Evolutionary conservation across 2,888 invertebrate species (phyloP), one percentile per base, ranked within the genome.

Genomic region (Agrochola macilenta): DNA sequence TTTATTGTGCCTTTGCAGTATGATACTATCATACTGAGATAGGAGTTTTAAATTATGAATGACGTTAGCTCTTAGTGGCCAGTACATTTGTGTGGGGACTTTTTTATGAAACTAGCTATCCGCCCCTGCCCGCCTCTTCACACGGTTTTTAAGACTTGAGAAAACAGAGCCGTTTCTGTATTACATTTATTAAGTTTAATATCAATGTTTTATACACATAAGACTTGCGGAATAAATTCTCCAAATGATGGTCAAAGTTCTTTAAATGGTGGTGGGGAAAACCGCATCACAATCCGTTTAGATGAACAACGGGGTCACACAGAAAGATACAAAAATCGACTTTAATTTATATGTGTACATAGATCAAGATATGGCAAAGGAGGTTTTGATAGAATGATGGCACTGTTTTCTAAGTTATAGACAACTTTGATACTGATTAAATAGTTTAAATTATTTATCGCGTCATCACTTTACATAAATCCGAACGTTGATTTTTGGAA

Each of bases 11-110:
- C 75, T 79, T 81, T 79, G 78, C 81, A 58, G 58, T 82, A 80
- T 83, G 70, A 52, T 81, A 69, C 71, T 75, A 77, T 71, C 66
- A 35, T 39, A 54, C 65, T 71, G 11, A 63, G 58, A 72, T 71
- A n/a, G 14, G 52, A 78, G 72, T 70, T 85, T 87, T 82, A 88
- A 87, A 87, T 87, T 79, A 87, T 76, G 79, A 88, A 84, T 74
- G 79, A 77, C 66, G 68, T 58, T 23, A 61, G 64, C 69, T 86
- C 70, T 83, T 64, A 80, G 80, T 81, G 82, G 80, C 64, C 69
- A 74, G 69, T 78, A n/a, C 30, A 35, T 78, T 54, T 79, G 20
- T 65, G 52, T 58, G n/a, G 70, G 12, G 39, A 63, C 30, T 68
- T 61, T 76, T 30, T 43, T 63, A 65, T 20, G 11, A 54, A 26